A percentile compares a stretch with the other conserved stretches of the same genome.
These are phyloP conservation scores for Caenorhabditis brenneri DNA, from an alignment of 1,140 invertebrate species.

Conservation along the genomic window DNA sequence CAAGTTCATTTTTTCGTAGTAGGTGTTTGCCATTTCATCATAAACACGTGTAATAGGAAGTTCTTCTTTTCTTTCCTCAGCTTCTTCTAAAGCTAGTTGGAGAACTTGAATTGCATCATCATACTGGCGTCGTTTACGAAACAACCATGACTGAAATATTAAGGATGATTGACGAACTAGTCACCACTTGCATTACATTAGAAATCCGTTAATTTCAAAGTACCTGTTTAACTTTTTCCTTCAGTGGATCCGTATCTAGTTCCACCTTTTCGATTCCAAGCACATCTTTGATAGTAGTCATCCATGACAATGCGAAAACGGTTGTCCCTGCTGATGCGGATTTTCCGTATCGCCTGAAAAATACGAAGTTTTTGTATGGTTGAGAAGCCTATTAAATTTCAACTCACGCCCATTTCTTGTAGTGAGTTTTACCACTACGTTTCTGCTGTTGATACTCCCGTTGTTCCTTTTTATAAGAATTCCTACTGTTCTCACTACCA, in stretches of 20 bases:
- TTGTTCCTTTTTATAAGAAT: not conserved
- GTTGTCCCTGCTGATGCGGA: not conserved
- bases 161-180: too few relatives aligned
- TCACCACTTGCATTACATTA: not conserved
- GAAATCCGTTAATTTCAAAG: not conserved
- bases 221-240: slow-evolving; percentile 69
- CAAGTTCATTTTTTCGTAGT: slow-evolving; percentile 62
- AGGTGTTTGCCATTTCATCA: slow-evolving; percentile 70
- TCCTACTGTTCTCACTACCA: not conserved
- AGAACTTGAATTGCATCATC: slow-evolving; percentile 64
- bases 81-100: slow-evolving; percentile 59
- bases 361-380: not conserved
- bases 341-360: slow-evolving; percentile 1
- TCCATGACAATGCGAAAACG: slow-evolving; percentile 59
- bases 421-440: not conserved
- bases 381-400: not conserved
- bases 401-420: not conserved
- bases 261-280: slow-evolving; percentile 57
- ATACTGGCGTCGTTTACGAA: slow-evolving; percentile 63
- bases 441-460: not conserved
- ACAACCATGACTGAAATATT: slow-evolving; percentile 65
- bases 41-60: slow-evolving; percentile 57
- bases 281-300: slow-evolving; percentile 63
- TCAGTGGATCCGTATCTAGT: slow-evolving; percentile 68
- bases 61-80: slow-evolving; percentile 56